Percentiles rank a stretch among this genome's conserved stretches.
phyloP scores from a whole-genome alignment of 2,113 vertebrate species.

The Festucalex cinctus region DNA sequence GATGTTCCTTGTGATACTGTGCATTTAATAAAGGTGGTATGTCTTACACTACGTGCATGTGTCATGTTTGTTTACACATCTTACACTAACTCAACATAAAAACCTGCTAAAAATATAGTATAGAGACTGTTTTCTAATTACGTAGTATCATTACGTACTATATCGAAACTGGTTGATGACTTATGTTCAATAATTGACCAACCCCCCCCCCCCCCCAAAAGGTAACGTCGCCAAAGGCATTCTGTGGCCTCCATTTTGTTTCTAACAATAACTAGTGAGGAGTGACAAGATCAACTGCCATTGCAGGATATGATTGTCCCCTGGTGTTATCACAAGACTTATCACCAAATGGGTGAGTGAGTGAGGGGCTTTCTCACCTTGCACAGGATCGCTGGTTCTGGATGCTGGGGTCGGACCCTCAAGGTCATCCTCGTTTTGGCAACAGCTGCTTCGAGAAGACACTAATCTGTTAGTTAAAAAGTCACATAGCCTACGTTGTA shows the following conservation, averaged over 20 bases:
- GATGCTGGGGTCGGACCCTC: not conserved
- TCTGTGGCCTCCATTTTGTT: constrained; percentile 47
- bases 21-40: constrained; percentile 96
- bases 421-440: not conserved
- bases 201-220: not conserved
- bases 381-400: not conserved
- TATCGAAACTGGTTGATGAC: too few relatives aligned
- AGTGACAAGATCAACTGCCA: constrained; percentile 55
- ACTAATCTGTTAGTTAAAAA: not conserved
- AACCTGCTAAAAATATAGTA: not conserved
- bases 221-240: constrained; percentile 37
- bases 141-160: not conserved
- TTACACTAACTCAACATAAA: not conserved
- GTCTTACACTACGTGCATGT: constrained; percentile 78
- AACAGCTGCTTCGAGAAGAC: not conserved
- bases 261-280: constrained; percentile 64
- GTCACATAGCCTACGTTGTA: not conserved
- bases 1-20: constrained; percentile 96
- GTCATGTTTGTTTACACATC: not conserved
- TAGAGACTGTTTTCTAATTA: too few relatives aligned
- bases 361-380: not conserved
- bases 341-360: not conserved
- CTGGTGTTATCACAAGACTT: not conserved
- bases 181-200: not conserved
- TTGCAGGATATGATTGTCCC: not conserved